Evolutionary conservation across 2,797 vertebrate species (phyloP).

Genomic region (Octomys mimax): DNA sequence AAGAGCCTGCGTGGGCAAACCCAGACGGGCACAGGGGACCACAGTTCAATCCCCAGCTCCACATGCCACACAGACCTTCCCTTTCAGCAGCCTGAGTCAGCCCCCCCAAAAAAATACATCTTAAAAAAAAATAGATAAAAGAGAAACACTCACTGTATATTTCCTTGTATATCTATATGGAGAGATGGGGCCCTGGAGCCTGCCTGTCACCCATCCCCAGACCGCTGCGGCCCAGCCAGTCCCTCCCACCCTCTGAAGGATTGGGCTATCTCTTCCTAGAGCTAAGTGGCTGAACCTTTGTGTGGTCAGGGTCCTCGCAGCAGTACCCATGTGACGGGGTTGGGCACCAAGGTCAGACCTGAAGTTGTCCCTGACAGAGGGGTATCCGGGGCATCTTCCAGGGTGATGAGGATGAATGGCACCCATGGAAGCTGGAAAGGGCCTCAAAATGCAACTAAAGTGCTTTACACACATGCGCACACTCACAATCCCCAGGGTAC

Average conservation of each 20-base stretch:
- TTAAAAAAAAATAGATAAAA: too few species aligned
- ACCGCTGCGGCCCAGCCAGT: accelerated
- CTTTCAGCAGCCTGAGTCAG: too few species aligned
- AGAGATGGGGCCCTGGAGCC: neutral
- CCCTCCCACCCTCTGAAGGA: neutral
- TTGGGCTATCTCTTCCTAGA: neutral
- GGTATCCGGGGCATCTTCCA: neutral
- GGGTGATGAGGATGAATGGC: neutral
- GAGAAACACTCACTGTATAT: neutral
- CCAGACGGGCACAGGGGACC: too few species aligned
- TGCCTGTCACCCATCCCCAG: neutral
- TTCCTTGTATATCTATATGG: neutral
- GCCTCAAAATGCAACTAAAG: neutral
- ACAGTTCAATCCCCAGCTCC: too few species aligned
- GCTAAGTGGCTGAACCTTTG: neutral
- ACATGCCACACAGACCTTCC: too few species aligned
- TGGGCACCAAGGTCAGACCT: accelerated
- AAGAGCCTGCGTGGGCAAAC: too few species aligned
- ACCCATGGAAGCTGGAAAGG: neutral
- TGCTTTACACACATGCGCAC: neutral
- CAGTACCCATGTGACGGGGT: neutral
- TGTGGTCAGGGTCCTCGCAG: neutral
- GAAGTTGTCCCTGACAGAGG: neutral
- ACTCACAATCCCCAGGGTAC: neutral
- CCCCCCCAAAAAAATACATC: too few species aligned